A percentile compares a stretch with the other conserved stretches of the same genome.
These are phyloP conservation scores for Paracyclopina nana DNA, from an alignment of 1,140 invertebrate genomes.

Conservation along the genomic window DNA sequence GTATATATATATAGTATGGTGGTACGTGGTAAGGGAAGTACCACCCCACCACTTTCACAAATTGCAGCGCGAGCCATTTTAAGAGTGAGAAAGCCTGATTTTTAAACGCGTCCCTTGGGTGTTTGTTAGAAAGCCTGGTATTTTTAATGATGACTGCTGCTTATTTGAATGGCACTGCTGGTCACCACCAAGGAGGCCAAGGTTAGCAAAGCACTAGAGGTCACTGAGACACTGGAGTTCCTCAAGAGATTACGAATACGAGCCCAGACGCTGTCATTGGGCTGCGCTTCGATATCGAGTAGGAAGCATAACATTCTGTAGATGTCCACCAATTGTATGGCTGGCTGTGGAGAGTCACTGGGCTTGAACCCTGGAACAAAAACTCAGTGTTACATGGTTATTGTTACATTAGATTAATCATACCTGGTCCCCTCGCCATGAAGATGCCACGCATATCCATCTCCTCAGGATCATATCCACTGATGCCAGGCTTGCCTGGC, in stretches of 20 bases:
- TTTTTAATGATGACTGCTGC: too few species aligned
- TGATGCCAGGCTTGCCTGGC: conserved; percentile 1
- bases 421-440: conserved; percentile 16
- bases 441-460: conserved; percentile 14
- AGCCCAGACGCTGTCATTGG: conserved; percentile 15
- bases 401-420: background rate
- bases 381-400: background rate
- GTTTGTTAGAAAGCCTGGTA: too few species aligned
- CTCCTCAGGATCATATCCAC: conserved; percentile 16
- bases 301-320: conserved; percentile 15
- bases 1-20: too few species aligned
- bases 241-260: conserved; percentile 1
- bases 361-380: background rate
- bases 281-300: conserved; percentile 8
- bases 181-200: too few species aligned
- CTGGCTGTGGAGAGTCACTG: background rate
- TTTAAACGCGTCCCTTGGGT: too few species aligned
- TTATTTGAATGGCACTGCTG: too few species aligned
- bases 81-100: too few species aligned
- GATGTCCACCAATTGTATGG: conserved; percentile 14
- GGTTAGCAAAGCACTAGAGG: too few species aligned
- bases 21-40: too few species aligned
- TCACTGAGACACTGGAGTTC: too few species aligned
- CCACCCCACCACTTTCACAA: too few species aligned
- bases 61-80: too few species aligned